Evolutionary conservation across 30 jellyfish, hydroid and myxozoan genomes (phyloP), one percentile per base, ranked within the genome.

Genomic region (Cassiopea xamachana): DNA sequence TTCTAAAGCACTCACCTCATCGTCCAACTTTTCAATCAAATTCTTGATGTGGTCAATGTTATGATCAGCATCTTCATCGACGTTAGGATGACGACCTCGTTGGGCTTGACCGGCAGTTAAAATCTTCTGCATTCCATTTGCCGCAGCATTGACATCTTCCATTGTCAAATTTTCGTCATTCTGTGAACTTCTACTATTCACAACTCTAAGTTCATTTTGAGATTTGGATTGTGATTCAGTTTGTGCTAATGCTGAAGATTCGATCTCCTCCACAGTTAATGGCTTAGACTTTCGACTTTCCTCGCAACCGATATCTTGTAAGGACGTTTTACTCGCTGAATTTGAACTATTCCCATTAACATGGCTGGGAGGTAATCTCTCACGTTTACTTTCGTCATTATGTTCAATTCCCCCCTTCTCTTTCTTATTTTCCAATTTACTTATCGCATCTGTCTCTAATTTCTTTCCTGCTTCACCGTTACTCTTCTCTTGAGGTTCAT

Each of bases 11-110:
- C 43, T 64, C 43, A 64, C 96, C 89, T 94, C 98, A 62, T 90
- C 97, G 83, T 91, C 98, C 55, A 94, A 92, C 59, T 94, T 94
- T 68, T 91, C 98, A 10, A 94, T 93, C 91, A 94, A 80, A 72
- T 58, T 87, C 49, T 82, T 87, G 48, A 94, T 94, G 84, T 94
- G 97, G 55, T 94, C 97, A 80, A 94, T 64, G 76, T 80, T 82
- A 44, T 79, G 86, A 46, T 87, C 97, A 81, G 86, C 88, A 49
- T 85, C 98, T 76, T 89, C 98, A 43, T 83, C 96, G 76, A 78
- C 90, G 59, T 79, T 68, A 7, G 46, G 68, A 1, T 47, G 86
- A 7, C 76, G 85, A 17, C 10, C 46, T n/a, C 46, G 69, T 68
- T 67, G 59, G 44, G 86, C 60, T 17, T 48, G 89, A 64, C 83